Conservation (phyloP, 2,113 vertebrate genomes). For the Datnioides undecimradiatus region DNA sequence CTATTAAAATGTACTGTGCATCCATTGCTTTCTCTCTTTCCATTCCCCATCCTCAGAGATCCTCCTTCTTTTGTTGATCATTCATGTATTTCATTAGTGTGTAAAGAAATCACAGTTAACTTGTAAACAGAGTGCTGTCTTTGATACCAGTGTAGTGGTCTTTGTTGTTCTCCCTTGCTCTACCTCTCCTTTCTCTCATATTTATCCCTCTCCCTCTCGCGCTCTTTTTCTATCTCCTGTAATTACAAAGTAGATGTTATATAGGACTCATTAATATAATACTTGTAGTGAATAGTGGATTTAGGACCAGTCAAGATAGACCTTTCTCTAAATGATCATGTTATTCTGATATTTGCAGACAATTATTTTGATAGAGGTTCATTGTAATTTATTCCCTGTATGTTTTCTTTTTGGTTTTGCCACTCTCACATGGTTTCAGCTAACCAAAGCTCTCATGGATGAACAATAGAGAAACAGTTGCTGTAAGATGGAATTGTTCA, state of each 20-base stretch:
- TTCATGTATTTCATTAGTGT: constrained; percentile 93
- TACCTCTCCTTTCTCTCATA: constrained; percentile 79
- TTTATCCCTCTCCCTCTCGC: constrained; percentile 78
- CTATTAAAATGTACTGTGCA: constrained; percentile 91
- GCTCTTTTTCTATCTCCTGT: constrained; percentile 90
- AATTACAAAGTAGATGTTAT: constrained; percentile 95
- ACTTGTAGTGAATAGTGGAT: constrained; percentile 96
- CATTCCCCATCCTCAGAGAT: constrained; percentile 88
- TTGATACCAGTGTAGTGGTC: constrained; percentile 93
- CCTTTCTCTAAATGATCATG: constrained; percentile 92
- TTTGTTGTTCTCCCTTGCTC: constrained; percentile 82
- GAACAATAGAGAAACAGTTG: constrained; percentile 83
- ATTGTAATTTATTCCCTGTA: constrained; percentile 77
- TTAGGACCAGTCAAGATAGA: constrained; percentile 99
- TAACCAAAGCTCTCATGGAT: constrained; percentile 98
- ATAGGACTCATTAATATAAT: constrained; percentile 92
- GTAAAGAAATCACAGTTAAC: constrained; percentile 87
- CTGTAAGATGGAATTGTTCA: constrained; percentile 84
- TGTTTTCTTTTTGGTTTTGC: constrained; percentile 81
- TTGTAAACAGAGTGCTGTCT: constrained; percentile 95
- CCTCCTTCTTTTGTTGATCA: constrained; percentile 88
- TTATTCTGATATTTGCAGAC: constrained; percentile 86
- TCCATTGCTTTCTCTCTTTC: constrained; percentile 89
- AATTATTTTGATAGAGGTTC: constrained; percentile 88
- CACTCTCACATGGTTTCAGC: constrained; percentile 96